Conservation (phyloP, 1,140 invertebrate genomes). For the Drosophila ambigua region DNA sequence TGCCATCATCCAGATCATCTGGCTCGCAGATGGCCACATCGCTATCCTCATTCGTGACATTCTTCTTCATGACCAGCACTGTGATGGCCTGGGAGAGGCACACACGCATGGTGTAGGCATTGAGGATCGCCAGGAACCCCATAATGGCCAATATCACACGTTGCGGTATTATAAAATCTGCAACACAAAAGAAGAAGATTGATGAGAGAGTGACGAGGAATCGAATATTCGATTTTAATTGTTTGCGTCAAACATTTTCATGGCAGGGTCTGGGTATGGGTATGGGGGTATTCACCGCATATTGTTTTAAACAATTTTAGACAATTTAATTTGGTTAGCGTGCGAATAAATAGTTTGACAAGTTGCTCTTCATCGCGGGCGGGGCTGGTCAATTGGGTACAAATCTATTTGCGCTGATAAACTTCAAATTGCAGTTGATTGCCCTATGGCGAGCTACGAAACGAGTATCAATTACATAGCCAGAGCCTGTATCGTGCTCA, state of each 20-base stretch:
- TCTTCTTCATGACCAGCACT: constrained; percentile 88
- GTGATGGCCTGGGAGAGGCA: constrained; percentile 95
- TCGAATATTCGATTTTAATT: constrained; percentile 7
- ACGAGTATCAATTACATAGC: constrained; percentile 34
- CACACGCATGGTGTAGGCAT: constrained; percentile 94
- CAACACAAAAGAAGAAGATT: constrained; percentile 57
- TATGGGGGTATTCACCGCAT: constrained; percentile 1
- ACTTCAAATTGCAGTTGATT: constrained; percentile 69
- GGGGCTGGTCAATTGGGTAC: constrained; percentile 60
- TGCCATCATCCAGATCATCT: constrained; percentile 54
- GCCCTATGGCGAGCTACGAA: constrained; percentile 7
- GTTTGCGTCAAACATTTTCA: constrained; percentile 29
- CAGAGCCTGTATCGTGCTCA: not conserved
- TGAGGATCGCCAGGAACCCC: constrained; percentile 93
- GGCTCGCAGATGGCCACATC: constrained; percentile 56
- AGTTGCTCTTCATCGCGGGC: constrained; percentile 4
- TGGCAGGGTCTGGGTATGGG: constrained; percentile 17
- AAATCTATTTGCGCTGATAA: constrained; percentile 66
- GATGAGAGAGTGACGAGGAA: constrained; percentile 9
- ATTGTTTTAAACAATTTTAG: constrained; percentile 39
- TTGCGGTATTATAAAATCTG: constrained; percentile 88
- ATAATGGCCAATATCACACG: constrained; percentile 91
- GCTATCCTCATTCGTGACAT: constrained; percentile 39
- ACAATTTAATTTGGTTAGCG: constrained; percentile 59
- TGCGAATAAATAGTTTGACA: constrained; percentile 59